These are phyloP conservation scores for Phalacrocorax brasilianus DNA, from an alignment of 2,113 vertebrate species.

Conservation along the genomic window DNA sequence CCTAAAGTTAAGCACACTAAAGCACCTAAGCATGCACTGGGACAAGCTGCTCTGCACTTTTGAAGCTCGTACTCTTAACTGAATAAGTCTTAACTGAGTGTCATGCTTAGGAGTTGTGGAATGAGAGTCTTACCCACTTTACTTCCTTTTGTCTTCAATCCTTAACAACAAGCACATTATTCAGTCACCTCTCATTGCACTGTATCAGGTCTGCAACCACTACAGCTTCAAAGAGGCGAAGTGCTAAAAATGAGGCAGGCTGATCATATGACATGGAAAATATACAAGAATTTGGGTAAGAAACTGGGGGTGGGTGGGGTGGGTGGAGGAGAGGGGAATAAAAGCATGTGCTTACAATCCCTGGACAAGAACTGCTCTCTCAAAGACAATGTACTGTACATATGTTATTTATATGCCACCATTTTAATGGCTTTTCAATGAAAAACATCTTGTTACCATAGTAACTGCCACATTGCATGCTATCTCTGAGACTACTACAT, in stretches of 20 bases:
- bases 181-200: slow-evolving; percentile 32
- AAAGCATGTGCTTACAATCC: slow-evolving; percentile 60
- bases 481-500: slow-evolving; percentile 63
- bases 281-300: slow-evolving; percentile 31
- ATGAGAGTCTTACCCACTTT: slow-evolving; percentile 9
- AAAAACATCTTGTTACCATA: slow-evolving; percentile 77
- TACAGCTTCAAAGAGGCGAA: slow-evolving; percentile 61
- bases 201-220: slow-evolving; percentile 4
- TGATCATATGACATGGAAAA: slow-evolving; percentile 64
- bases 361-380: slow-evolving; percentile 56
- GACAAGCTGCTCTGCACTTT: neutral
- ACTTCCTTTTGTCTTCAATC: slow-evolving; percentile 27
- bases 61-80: neutral
- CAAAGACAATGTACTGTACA: slow-evolving; percentile 68
- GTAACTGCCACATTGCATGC: slow-evolving; percentile 67
- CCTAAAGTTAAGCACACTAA: neutral
- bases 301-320: too few species aligned
- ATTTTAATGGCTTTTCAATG: slow-evolving; percentile 73
- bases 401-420: slow-evolving; percentile 78
- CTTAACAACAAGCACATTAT: slow-evolving; percentile 3
- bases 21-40: neutral
- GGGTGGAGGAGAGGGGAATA: neutral
- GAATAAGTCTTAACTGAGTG: neutral
- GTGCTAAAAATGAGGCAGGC: slow-evolving; percentile 9
- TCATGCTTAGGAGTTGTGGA: neutral